Evolutionary conservation across 1,140 invertebrate genomes (phyloP), one percentile per base, ranked within the genome.

Genomic region (Drosophila truncata): DNA sequence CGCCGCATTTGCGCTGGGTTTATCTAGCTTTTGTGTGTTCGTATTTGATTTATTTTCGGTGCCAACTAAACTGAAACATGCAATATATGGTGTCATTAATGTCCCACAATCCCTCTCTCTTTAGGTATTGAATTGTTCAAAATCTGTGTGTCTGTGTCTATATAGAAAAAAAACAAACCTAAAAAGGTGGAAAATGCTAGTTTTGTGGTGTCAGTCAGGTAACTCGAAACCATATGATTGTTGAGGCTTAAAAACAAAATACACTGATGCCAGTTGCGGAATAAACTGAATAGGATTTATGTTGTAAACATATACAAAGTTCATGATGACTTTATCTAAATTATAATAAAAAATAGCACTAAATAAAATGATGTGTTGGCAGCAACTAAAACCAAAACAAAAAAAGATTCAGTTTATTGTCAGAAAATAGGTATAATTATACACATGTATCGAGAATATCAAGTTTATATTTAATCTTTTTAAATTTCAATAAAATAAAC

Each of bases 1-100:
- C 52, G 54, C 7, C 23, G 18, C 54, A 70, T 75, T 55, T 62
- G 65, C 55, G 66, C 50, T 49, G 46, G 57, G 33, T 67, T 76
- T 84, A 77, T 71, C 63, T 72, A 58, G 73, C 54, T 58, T 65
- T 72, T 39, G 35, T 61, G n/a, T 46, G 18, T 20, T 60, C 25
- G 39, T 35, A 65, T 84, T 83, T 83, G 83, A 77, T 86, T 86
- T 88, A 86, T 88, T 80, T 87, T 80, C 55, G 55, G 76, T 88
- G 71, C 23, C 83, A 80, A 66, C 62, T 54, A 62, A 87, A 72
- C 57, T 65, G 66, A 35, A 71, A 46, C 83, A 86, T 63, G 71
- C 55, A 63, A 82, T 79, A 83, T 86, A 70, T 82, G 59, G 33
- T 42, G 58, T 42, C 20, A 62, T 75, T 78, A 85, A 85, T 74